Evolutionary conservation across 1,140 invertebrate genomes (phyloP), one percentile per base, ranked within the genome.

Genomic region (Ruditapes philippinarum): DNA sequence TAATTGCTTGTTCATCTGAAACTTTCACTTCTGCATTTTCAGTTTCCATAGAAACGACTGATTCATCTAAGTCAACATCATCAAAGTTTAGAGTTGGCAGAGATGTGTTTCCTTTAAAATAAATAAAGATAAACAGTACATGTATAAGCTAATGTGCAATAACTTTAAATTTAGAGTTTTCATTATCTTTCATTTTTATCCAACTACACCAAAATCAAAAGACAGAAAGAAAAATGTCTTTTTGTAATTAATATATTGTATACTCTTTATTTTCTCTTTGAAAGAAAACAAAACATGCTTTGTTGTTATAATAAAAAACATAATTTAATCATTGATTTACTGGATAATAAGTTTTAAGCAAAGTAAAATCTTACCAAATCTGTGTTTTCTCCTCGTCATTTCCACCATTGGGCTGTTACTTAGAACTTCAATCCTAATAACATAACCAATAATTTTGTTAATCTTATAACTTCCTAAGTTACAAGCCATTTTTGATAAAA

Each of bases 401-500:
- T 89, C 87, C 19, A 89, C 54, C 87, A 89, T 89, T 22, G 87
- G 87, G 57, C 78, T 82, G 28, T 89, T 82, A 22, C 51, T 73
- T 9, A 89, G 79, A 22, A 89, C 57, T 38, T 89, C 68, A n/a
- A 89, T 80, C 87, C 87, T 89, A 54, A 80, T 76, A 88, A 88
- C 38, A 88, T 42, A 79, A 31, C 36, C 74, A 88, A 65, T 49
- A 7, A 42, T 42, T 51, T 38, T 14, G n/a, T 68, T 70, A 31
- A 78, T 25, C 19, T 31, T 78, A 62, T 78, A 60, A 28, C 54
- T 45, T 40, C 84, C 84, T 45, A 76, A 54, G 19, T 22, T 22
- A 54, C 45, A 57, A 19, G n/a, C 74, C 54, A 81, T 60, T 31
- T 40, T 81, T n/a, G n/a, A n/a, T n/a, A n/a, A n/a, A n/a, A n/a